Percentiles rank a stretch among this genome's conserved stretches.
These are phyloP conservation scores for Arenaria interpres DNA, from an alignment of 2,113 vertebrate species.

Conservation along the genomic window DNA sequence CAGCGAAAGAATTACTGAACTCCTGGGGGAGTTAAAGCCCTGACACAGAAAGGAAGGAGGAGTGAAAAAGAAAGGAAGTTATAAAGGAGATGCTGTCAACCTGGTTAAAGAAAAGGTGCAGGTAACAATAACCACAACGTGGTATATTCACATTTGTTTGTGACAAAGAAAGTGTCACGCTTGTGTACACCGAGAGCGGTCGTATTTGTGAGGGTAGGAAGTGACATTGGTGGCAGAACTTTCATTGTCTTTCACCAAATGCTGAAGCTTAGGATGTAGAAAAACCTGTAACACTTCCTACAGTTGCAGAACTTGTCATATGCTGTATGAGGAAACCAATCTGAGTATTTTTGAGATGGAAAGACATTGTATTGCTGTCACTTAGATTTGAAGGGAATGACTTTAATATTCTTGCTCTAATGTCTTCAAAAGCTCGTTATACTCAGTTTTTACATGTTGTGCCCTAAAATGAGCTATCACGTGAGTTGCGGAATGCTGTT, in stretches of 20 bases:
- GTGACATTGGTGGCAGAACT: not conserved
- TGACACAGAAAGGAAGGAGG: not conserved
- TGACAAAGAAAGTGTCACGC: not conserved
- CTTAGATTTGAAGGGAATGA: not conserved
- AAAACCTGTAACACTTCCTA: not conserved
- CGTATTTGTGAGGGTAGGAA: not conserved
- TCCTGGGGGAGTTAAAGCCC: not conserved
- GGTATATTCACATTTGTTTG: not conserved
- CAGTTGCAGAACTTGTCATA: not conserved
- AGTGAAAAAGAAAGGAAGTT: not conserved
- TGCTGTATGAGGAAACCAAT: not conserved
- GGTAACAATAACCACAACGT: not conserved
- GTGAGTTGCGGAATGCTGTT: not conserved
- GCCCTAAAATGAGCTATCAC: not conserved
- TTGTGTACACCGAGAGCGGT: not conserved
- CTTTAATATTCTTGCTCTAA: not conserved
- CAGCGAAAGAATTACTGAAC: not conserved
- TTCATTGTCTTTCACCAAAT: not conserved
- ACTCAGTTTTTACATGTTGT: not conserved
- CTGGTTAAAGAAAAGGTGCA: not conserved
- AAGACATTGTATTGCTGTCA: not conserved
- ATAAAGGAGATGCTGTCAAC: not conserved
- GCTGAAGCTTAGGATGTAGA: not conserved
- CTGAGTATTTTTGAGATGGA: not conserved
- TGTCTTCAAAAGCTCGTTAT: not conserved